Conservation (phyloP, 2,888 invertebrate species). For the Andrena camellia region DNA sequence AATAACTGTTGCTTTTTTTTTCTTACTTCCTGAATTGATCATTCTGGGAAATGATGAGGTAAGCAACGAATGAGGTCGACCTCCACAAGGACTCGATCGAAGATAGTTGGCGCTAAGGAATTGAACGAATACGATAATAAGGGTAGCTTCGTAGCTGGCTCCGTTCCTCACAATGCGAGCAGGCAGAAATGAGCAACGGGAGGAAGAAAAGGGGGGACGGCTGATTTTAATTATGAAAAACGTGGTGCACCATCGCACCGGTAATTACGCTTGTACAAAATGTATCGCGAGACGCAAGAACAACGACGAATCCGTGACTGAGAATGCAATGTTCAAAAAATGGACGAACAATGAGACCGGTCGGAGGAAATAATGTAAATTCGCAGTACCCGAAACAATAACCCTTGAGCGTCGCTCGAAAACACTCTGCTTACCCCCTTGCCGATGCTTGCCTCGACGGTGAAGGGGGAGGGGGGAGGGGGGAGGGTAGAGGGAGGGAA, state of each 20-base stretch:
- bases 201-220: slow-evolving; percentile 7
- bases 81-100: slow-evolving; percentile 11
- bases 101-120: slow-evolving; percentile 4
- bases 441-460: slow-evolving; percentile 36
- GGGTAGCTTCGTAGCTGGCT: slow-evolving; percentile 12
- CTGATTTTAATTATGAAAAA: slow-evolving; percentile 68
- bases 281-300: slow-evolving; percentile 66
- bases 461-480: not conserved
- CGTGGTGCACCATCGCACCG: slow-evolving; percentile 67
- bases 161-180: slow-evolving; percentile 1
- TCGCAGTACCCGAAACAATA: slow-evolving; percentile 73
- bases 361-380: slow-evolving; percentile 73
- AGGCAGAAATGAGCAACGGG: slow-evolving; percentile 10
- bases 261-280: slow-evolving; percentile 70
- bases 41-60: too few relatives aligned
- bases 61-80: too few relatives aligned
- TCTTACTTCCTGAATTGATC: too few relatives aligned
- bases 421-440: slow-evolving; percentile 67
- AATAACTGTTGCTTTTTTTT: too few relatives aligned
- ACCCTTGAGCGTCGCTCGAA: slow-evolving; percentile 73
- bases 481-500: slow-evolving; percentile 10
- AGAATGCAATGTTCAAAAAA: slow-evolving; percentile 70
- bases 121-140: slow-evolving; percentile 45
- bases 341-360: slow-evolving; percentile 68
- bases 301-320: slow-evolving; percentile 69